These are phyloP conservation scores for Timema cristinae DNA, from an alignment of 2,888 invertebrate species.

Conservation along the genomic window DNA sequence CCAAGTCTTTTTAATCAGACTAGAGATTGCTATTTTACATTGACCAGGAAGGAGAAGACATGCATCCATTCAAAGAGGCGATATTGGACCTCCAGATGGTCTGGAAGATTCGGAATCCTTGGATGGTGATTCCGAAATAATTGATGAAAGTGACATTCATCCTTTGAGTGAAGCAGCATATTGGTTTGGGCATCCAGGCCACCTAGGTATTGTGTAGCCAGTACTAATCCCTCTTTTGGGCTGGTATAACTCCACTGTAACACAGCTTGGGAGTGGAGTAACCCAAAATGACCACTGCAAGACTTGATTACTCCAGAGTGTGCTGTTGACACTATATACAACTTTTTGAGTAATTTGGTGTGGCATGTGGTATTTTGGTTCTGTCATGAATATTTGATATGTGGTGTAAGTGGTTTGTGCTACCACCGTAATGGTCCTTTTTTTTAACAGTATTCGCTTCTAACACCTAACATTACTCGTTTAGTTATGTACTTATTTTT, in stretches of 20 bases:
- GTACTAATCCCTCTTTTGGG: background rate
- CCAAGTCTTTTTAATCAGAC: too few species aligned
- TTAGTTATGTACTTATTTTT: too few species aligned
- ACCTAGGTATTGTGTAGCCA: constrained; percentile 20
- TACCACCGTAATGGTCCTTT: too few species aligned
- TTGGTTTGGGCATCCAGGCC: constrained; percentile 23
- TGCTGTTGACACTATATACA: background rate
- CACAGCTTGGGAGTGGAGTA: constrained; percentile 20
- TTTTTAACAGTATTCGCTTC: too few species aligned
- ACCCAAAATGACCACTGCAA: background rate
- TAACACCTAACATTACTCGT: too few species aligned
- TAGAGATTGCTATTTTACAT: background rate
- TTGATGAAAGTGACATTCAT: constrained; percentile 25
- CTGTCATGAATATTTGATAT: constrained; percentile 7
- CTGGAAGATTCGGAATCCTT: constrained; percentile 14
- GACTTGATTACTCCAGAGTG: background rate
- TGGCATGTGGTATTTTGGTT: background rate
- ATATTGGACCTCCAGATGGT: constrained; percentile 21
- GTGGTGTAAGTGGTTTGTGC: background rate
- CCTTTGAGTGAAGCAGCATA: constrained; percentile 30
- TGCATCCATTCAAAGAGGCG: constrained; percentile 21
- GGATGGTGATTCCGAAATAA: constrained; percentile 14
- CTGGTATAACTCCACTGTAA: background rate
- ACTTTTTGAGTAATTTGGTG: background rate
- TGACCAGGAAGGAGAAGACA: constrained; percentile 7